A percentile compares a stretch with the other conserved stretches of the same genome.
Conservation (phyloP, 2,797 vertebrate genomes). For the Rhadinocentrus ornatus region DNA sequence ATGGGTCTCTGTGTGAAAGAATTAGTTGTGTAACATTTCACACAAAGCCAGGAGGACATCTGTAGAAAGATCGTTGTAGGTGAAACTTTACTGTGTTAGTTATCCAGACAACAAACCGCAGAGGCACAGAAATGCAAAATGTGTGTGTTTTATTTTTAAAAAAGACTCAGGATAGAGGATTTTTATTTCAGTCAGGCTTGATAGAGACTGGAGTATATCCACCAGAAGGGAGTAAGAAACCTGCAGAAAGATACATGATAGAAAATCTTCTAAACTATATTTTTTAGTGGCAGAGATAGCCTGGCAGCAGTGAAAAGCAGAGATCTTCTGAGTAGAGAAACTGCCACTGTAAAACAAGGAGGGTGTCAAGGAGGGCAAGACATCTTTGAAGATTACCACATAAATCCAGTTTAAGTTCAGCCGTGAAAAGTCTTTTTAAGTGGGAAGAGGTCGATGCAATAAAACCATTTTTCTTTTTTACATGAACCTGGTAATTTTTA, state of each 20-base stretch:
- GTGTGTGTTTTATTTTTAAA: not conserved
- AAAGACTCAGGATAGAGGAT: slow-evolving; percentile 22
- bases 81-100: not conserved
- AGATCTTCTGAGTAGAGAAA: slow-evolving; percentile 28
- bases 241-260: slow-evolving; percentile 38
- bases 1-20: slow-evolving; percentile 15
- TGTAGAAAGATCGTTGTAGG: slow-evolving; percentile 5
- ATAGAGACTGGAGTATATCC: slow-evolving; percentile 26
- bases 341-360: slow-evolving; percentile 45
- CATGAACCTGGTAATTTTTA: slow-evolving; percentile 7
- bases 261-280: slow-evolving; percentile 37
- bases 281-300: slow-evolving; percentile 41
- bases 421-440: slow-evolving; percentile 37
- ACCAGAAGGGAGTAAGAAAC: slow-evolving; percentile 35
- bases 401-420: slow-evolving; percentile 43
- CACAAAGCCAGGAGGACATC: slow-evolving; percentile 13
- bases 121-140: slow-evolving; percentile 7
- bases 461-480: slow-evolving; percentile 5
- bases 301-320: slow-evolving; percentile 23
- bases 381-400: slow-evolving; percentile 30
- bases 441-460: slow-evolving; percentile 17
- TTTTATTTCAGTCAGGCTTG: slow-evolving; percentile 41
- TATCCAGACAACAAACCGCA: not conserved
- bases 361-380: slow-evolving; percentile 25
- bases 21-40: not conserved